Conservation (phyloP, 1,140 invertebrate genomes). For the Bombyx mandarina region DNA sequence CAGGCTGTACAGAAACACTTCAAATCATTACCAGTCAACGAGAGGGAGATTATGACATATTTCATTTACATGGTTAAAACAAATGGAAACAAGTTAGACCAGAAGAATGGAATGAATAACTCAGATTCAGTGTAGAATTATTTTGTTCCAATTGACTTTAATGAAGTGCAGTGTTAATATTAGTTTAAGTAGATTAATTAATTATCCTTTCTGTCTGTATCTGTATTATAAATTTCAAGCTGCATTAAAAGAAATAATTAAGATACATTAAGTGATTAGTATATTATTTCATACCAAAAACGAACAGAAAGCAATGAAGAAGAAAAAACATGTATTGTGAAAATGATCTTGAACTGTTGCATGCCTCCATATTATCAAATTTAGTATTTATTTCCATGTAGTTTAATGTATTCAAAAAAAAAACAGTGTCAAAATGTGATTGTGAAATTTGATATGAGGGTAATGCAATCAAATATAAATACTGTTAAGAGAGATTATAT, state of each 20-base stretch:
- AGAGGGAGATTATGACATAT: conserved; percentile 95
- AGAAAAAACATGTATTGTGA: neutral
- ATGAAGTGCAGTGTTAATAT: conserved; percentile 40
- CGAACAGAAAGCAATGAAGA: neutral
- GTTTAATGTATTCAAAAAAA: conserved; percentile 13
- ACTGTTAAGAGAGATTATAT: conserved; percentile 46
- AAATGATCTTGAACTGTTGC: conserved; percentile 3
- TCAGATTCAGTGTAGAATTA: conserved; percentile 69
- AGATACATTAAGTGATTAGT: conserved; percentile 17
- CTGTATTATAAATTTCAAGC: conserved; percentile 30
- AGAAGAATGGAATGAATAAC: conserved; percentile 83
- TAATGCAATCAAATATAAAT: conserved; percentile 47
- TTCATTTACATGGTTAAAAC: conserved; percentile 98
- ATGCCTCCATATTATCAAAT: neutral
- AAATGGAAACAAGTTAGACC: conserved; percentile 92
- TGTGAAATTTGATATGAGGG: conserved; percentile 35
- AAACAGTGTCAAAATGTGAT: conserved; percentile 20
- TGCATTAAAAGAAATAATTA: conserved; percentile 24
- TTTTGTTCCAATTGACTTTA: conserved; percentile 29
- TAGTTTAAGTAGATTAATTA: conserved; percentile 17
- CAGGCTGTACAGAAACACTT: conserved; percentile 95
- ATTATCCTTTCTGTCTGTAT: conserved; percentile 1
- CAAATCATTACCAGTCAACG: conserved; percentile 91
- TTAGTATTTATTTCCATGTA: conserved; percentile 20
- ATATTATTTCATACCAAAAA: conserved; percentile 25